phyloP scores from a whole-genome alignment of 2,797 vertebrate species.

The Arrhamphus sclerolepis region DNA sequence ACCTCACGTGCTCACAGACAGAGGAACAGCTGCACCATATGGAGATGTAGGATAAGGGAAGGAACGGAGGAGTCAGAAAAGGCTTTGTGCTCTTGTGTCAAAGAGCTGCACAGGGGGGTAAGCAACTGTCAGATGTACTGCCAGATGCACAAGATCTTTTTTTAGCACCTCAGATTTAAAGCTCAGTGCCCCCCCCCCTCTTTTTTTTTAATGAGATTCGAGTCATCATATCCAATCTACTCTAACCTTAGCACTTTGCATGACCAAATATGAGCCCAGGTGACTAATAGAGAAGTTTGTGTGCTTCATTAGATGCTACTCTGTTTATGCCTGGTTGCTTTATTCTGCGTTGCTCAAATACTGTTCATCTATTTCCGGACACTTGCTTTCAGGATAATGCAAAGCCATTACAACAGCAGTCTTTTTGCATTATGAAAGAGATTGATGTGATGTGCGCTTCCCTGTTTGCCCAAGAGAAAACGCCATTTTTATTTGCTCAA shows the following conservation, averaged over 20 bases:
- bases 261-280: slow-evolving; percentile 49
- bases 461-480: slow-evolving; percentile 55
- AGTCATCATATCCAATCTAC: slow-evolving; percentile 57
- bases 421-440: slow-evolving; percentile 69
- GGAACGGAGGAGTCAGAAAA: slow-evolving; percentile 74
- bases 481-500: slow-evolving; percentile 57
- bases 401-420: slow-evolving; percentile 56
- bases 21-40: slow-evolving; percentile 33
- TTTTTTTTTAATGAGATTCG: slow-evolving; percentile 36
- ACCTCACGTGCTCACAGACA: slow-evolving; percentile 37
- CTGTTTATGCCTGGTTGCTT: slow-evolving; percentile 28
- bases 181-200: slow-evolving; percentile 8
- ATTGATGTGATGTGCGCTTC: slow-evolving; percentile 56
- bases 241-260: slow-evolving; percentile 27
- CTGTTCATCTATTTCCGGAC: slow-evolving; percentile 63
- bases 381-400: slow-evolving; percentile 62
- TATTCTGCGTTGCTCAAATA: slow-evolving; percentile 33
- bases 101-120: slow-evolving; percentile 62
- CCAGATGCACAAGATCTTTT: slow-evolving; percentile 58
- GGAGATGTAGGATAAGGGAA: slow-evolving; percentile 44
- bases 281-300: slow-evolving; percentile 45
- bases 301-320: slow-evolving; percentile 33
- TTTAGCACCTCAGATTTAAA: slow-evolving; percentile 41
- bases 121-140: slow-evolving; percentile 57
- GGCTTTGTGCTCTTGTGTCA: slow-evolving; percentile 57